Evolutionary conservation across 1,140 invertebrate genomes (phyloP).

Genomic region (Brachionus asplanchnoidis): DNA sequence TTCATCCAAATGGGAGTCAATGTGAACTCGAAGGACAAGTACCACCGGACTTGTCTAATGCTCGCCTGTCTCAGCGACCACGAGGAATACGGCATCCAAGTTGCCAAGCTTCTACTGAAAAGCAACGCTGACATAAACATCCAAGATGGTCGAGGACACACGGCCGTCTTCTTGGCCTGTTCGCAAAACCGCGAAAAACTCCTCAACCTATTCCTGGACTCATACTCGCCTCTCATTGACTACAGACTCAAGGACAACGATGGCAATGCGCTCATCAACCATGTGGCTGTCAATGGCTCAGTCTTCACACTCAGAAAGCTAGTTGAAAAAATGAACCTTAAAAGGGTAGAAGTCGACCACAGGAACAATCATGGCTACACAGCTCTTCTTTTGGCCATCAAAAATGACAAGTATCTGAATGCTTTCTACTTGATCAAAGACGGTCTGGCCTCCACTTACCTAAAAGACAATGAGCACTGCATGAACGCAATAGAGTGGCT

Average conservation of each 20-base stretch:
- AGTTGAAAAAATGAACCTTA: neutral
- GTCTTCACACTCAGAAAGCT: neutral
- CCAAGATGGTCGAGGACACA: neutral
- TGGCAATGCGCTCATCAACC: neutral
- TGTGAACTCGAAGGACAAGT: slow-evolving; percentile 2
- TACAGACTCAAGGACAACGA: slow-evolving; percentile 23
- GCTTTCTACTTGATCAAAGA: slow-evolving; percentile 26
- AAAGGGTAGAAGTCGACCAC: neutral
- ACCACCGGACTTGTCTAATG: neutral
- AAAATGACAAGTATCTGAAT: neutral
- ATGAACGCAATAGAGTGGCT: slow-evolving; percentile 36
- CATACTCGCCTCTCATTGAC: neutral
- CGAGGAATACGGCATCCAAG: slow-evolving; percentile 21
- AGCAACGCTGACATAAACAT: slow-evolving; percentile 1
- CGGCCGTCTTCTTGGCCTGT: neutral
- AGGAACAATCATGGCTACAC: slow-evolving; percentile 16
- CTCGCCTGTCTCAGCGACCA: slow-evolving; percentile 19
- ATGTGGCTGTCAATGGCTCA: neutral
- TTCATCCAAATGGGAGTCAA: slow-evolving; percentile 21
- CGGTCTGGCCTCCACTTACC: neutral
- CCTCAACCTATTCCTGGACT: neutral
- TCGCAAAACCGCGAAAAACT: neutral
- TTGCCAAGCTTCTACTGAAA: slow-evolving; percentile 10
- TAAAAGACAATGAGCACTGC: slow-evolving; percentile 5
- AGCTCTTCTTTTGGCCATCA: slow-evolving; percentile 7